phyloP scores from a whole-genome alignment of 2,888 invertebrate genomes.

The Spodoptera exigua region DNA sequence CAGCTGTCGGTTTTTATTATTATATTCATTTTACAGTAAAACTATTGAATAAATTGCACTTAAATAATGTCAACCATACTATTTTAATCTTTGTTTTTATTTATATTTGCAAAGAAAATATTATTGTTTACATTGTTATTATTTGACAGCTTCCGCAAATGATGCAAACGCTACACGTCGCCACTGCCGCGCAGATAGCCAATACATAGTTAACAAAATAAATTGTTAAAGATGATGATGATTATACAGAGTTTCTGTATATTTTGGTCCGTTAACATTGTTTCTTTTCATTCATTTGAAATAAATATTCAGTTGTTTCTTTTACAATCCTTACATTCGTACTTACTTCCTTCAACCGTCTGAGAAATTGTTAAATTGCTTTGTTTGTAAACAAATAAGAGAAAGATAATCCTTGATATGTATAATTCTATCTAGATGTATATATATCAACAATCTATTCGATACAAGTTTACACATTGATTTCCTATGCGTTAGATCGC shows the following conservation, averaged over 20 bases:
- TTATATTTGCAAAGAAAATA: too few species aligned
- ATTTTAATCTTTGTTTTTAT: too few species aligned
- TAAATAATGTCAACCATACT: too few species aligned
- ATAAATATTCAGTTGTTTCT: background rate
- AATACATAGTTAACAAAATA: too few species aligned
- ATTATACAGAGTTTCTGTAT: slow-evolving; percentile 6
- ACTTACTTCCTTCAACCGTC: background rate
- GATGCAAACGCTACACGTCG: too few species aligned
- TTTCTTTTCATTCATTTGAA: slow-evolving; percentile 18
- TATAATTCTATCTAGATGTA: slow-evolving; percentile 63
- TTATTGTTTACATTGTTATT: too few species aligned
- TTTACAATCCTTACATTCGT: background rate
- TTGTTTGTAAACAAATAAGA: slow-evolving; percentile 16
- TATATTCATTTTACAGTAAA: too few species aligned
- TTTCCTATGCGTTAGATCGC: slow-evolving; percentile 28
- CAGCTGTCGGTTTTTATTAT: too few species aligned
- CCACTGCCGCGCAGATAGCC: too few species aligned
- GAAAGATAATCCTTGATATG: slow-evolving; percentile 57
- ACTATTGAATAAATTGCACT: too few species aligned
- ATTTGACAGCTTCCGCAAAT: too few species aligned
- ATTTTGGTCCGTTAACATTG: slow-evolving; percentile 44
- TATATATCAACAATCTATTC: slow-evolving; percentile 55
- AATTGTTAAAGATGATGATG: too few species aligned
- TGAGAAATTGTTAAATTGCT: background rate
- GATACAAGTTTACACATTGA: slow-evolving; percentile 21